Conservation (phyloP, 2,113 vertebrate species). For the Coracopsis vasa region DNA sequence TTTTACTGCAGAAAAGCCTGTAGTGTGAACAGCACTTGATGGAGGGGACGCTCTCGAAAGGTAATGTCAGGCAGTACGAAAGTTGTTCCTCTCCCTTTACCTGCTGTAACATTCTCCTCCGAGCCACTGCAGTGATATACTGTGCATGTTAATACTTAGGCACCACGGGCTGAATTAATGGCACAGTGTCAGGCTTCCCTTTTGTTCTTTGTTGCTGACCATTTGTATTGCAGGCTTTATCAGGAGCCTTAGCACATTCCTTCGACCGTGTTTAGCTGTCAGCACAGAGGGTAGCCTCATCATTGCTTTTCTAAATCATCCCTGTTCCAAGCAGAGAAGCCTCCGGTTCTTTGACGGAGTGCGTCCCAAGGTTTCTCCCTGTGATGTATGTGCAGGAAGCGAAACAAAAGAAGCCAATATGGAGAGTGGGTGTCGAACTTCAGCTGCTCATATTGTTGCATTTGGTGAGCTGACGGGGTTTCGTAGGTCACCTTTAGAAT, state of each 20-base stretch:
- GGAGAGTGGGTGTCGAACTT: slow-evolving; percentile 74
- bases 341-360: background rate
- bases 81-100: background rate
- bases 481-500: slow-evolving; percentile 95
- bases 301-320: background rate
- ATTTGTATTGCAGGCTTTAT: background rate
- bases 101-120: background rate
- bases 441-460: slow-evolving; percentile 78
- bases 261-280: background rate
- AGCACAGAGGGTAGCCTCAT: background rate
- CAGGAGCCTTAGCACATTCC: background rate
- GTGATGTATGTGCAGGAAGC: background rate
- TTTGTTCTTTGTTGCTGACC: slow-evolving; percentile 51
- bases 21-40: background rate
- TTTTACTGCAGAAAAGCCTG: background rate
- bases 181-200: slow-evolving; percentile 1
- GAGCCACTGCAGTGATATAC: background rate
- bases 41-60: background rate
- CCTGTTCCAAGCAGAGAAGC: background rate
- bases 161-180: background rate
- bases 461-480: slow-evolving; percentile 82
- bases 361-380: background rate
- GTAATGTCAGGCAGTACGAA: background rate
- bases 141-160: background rate
- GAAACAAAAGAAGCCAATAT: slow-evolving; percentile 64